Evolutionary conservation across 2,113 vertebrate species (phyloP).

Genomic region (Rhadina sibilatrix): DNA sequence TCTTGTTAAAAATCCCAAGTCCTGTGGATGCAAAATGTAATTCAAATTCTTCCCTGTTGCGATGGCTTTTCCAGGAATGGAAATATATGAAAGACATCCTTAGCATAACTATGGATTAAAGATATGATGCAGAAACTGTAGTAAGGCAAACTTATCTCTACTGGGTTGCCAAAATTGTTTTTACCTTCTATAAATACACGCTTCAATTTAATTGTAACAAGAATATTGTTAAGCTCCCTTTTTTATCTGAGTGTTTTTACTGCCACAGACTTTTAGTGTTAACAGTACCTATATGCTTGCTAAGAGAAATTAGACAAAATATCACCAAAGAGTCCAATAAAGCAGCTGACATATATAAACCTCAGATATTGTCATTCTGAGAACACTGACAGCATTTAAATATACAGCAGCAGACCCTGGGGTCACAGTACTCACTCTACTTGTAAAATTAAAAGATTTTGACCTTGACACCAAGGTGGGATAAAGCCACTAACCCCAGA

Average conservation of each 20-base stretch:
- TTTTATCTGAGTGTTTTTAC: background rate
- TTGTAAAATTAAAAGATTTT: conserved; percentile 74
- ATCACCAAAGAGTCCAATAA: conserved; percentile 51
- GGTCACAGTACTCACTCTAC: conserved; percentile 54
- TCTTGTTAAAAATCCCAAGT: background rate
- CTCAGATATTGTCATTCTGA: conserved; percentile 12
- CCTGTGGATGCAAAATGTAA: background rate
- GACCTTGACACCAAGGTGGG: conserved; percentile 69
- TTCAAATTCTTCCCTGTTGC: background rate
- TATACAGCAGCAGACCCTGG: conserved; percentile 51
- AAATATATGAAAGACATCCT: background rate
- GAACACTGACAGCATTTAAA: conserved; percentile 62
- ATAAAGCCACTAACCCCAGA: conserved; percentile 38
- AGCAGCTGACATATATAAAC: conserved; percentile 51
- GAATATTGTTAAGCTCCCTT: background rate
- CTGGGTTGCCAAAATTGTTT: background rate
- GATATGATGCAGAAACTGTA: background rate
- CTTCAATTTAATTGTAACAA: background rate
- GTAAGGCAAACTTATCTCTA: background rate
- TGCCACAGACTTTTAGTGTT: conserved; percentile 22
- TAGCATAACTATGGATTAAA: background rate
- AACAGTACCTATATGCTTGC: conserved; percentile 51
- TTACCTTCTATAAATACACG: background rate
- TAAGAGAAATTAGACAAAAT: conserved; percentile 56
- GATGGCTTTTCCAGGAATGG: background rate